Evolutionary conservation across 2,113 vertebrate species (phyloP).

Genomic region (Aythya baeri): DNA sequence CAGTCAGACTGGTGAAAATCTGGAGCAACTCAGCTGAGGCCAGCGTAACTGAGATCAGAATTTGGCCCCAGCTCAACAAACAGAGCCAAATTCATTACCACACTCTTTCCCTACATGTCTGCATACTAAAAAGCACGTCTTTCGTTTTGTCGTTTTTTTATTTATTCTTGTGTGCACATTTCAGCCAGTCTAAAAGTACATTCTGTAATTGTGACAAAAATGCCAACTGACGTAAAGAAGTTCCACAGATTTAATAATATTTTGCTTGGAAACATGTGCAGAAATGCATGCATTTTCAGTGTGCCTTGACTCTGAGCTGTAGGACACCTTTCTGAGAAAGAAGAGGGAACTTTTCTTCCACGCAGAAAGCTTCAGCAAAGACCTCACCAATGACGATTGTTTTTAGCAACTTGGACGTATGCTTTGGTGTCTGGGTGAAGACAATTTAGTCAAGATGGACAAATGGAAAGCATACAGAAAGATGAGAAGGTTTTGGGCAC

Average conservation of each 20-base stretch:
- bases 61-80: slow-evolving; percentile 60
- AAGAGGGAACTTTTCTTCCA: neutral
- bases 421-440: neutral
- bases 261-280: slow-evolving; percentile 70
- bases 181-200: slow-evolving; percentile 68
- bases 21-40: slow-evolving; percentile 51
- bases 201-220: slow-evolving; percentile 76
- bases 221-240: slow-evolving; percentile 72
- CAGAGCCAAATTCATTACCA: slow-evolving; percentile 71
- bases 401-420: neutral
- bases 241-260: slow-evolving; percentile 61
- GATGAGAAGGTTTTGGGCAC: neutral
- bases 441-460: neutral
- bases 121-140: slow-evolving; percentile 71
- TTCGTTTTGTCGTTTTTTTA: neutral
- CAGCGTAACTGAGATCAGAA: slow-evolving; percentile 56
- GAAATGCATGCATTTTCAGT: neutral
- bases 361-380: neutral
- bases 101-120: slow-evolving; percentile 71
- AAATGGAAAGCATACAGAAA: neutral
- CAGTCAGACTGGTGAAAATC: slow-evolving; percentile 23
- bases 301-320: neutral
- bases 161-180: slow-evolving; percentile 10
- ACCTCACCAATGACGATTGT: neutral
- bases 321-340: slow-evolving; percentile 48